A percentile compares a stretch with the other conserved stretches of the same genome.
These are phyloP conservation scores for Mionectes macconnelli DNA, from an alignment of 2,113 vertebrate species.

Conservation along the genomic window DNA sequence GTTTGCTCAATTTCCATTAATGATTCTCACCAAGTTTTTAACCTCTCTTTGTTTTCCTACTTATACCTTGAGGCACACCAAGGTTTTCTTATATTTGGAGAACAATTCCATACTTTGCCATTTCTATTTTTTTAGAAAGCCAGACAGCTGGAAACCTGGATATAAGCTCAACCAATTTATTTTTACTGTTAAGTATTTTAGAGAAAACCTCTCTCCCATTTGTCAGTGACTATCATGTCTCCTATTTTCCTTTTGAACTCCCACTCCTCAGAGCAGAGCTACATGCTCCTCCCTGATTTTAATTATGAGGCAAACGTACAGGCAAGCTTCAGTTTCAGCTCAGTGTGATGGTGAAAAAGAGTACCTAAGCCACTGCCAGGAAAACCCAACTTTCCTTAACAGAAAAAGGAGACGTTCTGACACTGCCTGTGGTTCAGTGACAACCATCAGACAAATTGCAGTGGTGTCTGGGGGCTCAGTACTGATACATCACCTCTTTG, in stretches of 20 bases:
- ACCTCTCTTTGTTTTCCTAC: background rate
- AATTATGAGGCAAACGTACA: background rate
- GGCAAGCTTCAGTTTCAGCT: background rate
- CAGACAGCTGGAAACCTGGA: background rate
- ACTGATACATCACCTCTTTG: background rate
- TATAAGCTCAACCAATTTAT: background rate
- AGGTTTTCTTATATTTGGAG: background rate
- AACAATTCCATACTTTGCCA: background rate
- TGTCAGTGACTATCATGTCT: background rate
- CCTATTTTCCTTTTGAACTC: background rate
- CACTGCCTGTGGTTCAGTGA: background rate
- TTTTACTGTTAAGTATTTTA: background rate
- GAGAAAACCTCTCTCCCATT: background rate
- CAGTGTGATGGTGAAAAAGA: background rate
- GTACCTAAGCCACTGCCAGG: background rate
- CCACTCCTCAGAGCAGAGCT: background rate
- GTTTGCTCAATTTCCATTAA: conserved; percentile 38
- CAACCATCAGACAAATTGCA: background rate
- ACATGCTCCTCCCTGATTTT: background rate
- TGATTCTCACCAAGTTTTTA: conserved; percentile 27
- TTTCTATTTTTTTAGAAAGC: conserved; percentile 3
- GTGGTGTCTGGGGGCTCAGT: background rate
- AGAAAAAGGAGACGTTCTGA: background rate
- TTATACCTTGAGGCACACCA: background rate
- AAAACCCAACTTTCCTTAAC: background rate